These are phyloP conservation scores for Belgica antarctica DNA, from an alignment of 2,888 invertebrate species.

Conservation along the genomic window DNA sequence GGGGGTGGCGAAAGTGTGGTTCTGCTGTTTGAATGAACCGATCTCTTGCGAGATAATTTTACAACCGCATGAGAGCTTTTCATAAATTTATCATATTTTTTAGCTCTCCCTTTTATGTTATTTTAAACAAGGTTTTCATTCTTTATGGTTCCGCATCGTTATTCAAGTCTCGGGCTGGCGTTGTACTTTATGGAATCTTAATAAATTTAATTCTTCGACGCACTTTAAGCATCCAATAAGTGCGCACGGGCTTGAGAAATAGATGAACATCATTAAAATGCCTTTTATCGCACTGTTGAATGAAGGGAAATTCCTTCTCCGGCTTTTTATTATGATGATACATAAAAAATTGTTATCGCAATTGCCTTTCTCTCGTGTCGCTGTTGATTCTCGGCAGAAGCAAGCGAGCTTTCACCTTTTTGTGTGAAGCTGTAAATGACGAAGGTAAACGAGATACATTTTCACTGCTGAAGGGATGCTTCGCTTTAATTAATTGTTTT, in stretches of 20 bases:
- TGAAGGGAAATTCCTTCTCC: slow-evolving; percentile 23
- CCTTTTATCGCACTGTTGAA: slow-evolving; percentile 31
- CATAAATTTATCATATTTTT: slow-evolving; percentile 19
- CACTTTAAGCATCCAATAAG: not conserved
- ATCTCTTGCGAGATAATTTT: slow-evolving; percentile 14
- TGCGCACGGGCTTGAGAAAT: not conserved
- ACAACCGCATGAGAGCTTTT: slow-evolving; percentile 19
- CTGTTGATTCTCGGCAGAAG: not conserved
- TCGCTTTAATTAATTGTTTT: slow-evolving; percentile 42
- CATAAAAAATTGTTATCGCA: slow-evolving; percentile 35
- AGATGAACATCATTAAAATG: slow-evolving; percentile 28
- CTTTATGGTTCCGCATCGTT: not conserved
- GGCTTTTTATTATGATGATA: slow-evolving; percentile 28
- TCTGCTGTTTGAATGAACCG: slow-evolving; percentile 28
- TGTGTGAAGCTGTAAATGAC: slow-evolving; percentile 7
- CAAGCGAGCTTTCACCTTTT: too few species aligned
- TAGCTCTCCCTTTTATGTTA: not conserved
- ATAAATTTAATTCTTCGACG: slow-evolving; percentile 1
- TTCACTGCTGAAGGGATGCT: not conserved
- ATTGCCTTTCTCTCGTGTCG: slow-evolving; percentile 24
- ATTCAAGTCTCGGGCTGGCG: not conserved
- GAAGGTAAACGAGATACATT: slow-evolving; percentile 41
- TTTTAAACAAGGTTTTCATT: slow-evolving; percentile 7
- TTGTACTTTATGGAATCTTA: slow-evolving; percentile 15
- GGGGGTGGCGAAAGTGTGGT: not conserved